Conservation (phyloP, 2,888 invertebrate genomes). For the Sinhomidia bicolor region DNA sequence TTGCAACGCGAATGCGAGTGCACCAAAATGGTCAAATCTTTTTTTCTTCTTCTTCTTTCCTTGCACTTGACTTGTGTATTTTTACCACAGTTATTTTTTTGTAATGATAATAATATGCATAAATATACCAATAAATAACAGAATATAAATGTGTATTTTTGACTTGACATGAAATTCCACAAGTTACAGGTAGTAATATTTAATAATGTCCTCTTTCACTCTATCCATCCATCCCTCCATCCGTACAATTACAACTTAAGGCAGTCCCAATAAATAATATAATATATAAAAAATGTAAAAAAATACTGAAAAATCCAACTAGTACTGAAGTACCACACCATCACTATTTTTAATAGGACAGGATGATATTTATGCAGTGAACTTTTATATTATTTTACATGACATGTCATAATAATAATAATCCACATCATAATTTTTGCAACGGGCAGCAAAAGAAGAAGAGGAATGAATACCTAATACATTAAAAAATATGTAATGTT, state of each 20-base stretch:
- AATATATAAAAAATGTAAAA: not conserved
- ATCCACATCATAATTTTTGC: slow-evolving; percentile 43
- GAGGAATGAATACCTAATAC: not conserved
- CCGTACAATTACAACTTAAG: not conserved
- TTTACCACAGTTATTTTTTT: not conserved
- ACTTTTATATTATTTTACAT: slow-evolving; percentile 32
- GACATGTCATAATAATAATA: slow-evolving; percentile 61
- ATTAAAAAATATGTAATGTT: not conserved
- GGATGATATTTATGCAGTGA: slow-evolving; percentile 53
- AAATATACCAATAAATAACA: slow-evolving; percentile 16
- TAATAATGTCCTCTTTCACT: slow-evolving; percentile 48
- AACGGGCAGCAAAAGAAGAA: not conserved
- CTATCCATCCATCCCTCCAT: slow-evolving; percentile 3
- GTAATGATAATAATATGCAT: slow-evolving; percentile 28
- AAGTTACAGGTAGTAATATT: slow-evolving; percentile 54
- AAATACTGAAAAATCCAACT: slow-evolving; percentile 38
- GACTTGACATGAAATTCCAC: slow-evolving; percentile 52
- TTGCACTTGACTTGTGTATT: not conserved
- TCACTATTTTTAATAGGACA: slow-evolving; percentile 45
- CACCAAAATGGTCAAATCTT: slow-evolving; percentile 24
- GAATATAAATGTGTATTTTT: slow-evolving; percentile 6
- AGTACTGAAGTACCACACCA: not conserved
- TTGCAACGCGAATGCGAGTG: not conserved
- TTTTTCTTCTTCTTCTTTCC: not conserved
- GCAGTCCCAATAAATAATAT: slow-evolving; percentile 18